phyloP scores from a whole-genome alignment of 2,797 vertebrate species.

The Falco biarmicus region DNA sequence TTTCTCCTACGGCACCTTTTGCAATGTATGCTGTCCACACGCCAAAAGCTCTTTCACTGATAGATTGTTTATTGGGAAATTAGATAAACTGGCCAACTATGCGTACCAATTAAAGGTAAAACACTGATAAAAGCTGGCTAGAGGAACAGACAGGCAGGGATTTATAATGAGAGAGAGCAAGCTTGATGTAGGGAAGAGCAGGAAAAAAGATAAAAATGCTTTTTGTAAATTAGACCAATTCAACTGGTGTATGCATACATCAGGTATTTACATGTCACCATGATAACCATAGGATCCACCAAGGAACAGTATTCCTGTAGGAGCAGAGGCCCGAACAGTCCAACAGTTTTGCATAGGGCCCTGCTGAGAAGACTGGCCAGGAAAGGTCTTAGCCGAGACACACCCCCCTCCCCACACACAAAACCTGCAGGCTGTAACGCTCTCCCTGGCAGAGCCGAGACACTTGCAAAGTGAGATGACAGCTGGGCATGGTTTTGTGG shows the following conservation, averaged over 20 bases:
- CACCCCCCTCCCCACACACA: neutral
- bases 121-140: neutral
- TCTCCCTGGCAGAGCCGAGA: neutral
- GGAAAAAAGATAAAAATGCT: neutral
- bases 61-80: conserved; percentile 30
- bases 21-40: neutral
- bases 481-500: conserved; percentile 35
- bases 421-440: neutral
- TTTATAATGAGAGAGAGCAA: neutral
- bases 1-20: conserved; percentile 26
- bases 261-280: neutral
- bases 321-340: neutral
- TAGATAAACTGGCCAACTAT: neutral
- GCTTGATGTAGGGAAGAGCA: neutral
- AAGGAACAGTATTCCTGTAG: neutral
- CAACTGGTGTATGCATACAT: neutral
- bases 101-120: conserved; percentile 22
- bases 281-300: neutral
- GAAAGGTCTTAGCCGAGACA: neutral
- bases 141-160: neutral
- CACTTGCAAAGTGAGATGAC: neutral
- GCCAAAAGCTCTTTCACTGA: neutral
- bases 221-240: neutral
- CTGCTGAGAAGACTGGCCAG: neutral
- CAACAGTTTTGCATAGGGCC: neutral